Conservation (phyloP, 2,797 vertebrate genomes). For the Notolepis coatsorum region DNA sequence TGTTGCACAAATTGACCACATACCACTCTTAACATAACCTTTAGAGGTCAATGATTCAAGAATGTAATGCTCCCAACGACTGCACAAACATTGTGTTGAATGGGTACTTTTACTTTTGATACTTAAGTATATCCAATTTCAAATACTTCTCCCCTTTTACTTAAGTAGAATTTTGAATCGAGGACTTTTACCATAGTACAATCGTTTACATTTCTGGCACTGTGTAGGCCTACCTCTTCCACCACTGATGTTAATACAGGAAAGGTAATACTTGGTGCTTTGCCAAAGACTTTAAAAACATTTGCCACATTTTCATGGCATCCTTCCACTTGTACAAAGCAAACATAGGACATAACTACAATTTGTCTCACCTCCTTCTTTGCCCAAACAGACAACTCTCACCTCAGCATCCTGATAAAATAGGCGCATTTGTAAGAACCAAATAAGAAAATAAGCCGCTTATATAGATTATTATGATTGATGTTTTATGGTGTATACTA, state of each 20-base stretch:
- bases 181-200: no score
- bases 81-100: no score
- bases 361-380: slow-evolving; percentile 10
- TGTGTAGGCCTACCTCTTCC: neutral
- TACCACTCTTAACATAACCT: no score
- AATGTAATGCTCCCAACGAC: no score
- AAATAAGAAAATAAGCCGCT: neutral
- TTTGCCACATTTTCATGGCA: slow-evolving; percentile 6
- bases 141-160: no score
- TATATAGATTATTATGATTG: neutral
- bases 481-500: slow-evolving; percentile 16
- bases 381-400: slow-evolving; percentile 47
- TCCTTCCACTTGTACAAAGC: slow-evolving; percentile 10
- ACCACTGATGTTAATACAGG: neutral
- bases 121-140: no score
- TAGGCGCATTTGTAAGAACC: slow-evolving; percentile 5
- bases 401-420: slow-evolving; percentile 21
- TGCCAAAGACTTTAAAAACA: slow-evolving; percentile 1
- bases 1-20: no score
- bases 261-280: neutral
- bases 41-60: no score
- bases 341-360: neutral
- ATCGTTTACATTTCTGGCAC: neutral
- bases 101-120: no score
- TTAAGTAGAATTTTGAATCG: no score